These are phyloP conservation scores for Stenotaenia linearis DNA, from an alignment of 2,888 invertebrate genomes.

Conservation along the genomic window DNA sequence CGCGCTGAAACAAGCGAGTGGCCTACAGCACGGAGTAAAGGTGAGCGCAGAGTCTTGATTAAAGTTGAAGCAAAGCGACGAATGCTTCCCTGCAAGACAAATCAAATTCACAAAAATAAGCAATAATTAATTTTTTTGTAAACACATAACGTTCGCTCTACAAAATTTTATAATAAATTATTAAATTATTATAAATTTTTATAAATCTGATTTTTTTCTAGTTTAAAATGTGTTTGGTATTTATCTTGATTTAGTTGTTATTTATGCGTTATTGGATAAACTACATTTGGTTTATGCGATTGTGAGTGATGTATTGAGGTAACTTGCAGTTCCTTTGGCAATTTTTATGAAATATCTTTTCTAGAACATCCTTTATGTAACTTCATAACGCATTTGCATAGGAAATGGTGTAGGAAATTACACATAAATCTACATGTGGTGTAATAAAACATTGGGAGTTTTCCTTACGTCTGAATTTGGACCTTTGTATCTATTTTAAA, in stretches of 20 bases:
- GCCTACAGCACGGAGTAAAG: not conserved
- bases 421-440: not conserved
- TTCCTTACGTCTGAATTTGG: not conserved
- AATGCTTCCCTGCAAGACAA: too few species aligned
- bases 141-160: not conserved
- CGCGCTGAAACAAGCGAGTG: not conserved
- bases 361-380: too few species aligned
- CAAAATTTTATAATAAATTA: not conserved
- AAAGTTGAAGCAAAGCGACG: conserved; percentile 9
- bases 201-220: not conserved
- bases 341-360: too few species aligned
- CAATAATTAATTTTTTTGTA: not conserved
- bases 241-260: not conserved
- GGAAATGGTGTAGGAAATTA: not conserved
- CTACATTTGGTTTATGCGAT: too few species aligned
- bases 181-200: not conserved
- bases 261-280: not conserved
- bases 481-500: not conserved
- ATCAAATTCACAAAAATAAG: too few species aligned
- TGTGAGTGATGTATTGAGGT: too few species aligned
- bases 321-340: too few species aligned
- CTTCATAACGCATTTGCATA: not conserved
- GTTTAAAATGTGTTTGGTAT: not conserved
- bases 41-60: not conserved
- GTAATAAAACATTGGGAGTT: not conserved